A percentile compares a stretch with the other conserved stretches of the same genome.
Evolutionary conservation across 2,113 vertebrate species (phyloP).

Genomic region (Heliornis fulica): DNA sequence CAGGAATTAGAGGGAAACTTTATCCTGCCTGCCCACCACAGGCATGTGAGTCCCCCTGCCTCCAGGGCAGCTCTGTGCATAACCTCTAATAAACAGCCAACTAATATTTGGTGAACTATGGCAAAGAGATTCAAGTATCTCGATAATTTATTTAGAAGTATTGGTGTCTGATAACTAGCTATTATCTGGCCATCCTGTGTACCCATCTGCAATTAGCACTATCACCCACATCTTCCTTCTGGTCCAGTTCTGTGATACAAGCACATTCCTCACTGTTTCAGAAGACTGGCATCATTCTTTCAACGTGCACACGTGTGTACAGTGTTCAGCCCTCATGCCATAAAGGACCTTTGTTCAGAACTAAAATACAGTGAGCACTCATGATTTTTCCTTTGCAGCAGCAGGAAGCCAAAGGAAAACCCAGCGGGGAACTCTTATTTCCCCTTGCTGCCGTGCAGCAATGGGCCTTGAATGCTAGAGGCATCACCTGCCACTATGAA

Average conservation of each 20-base stretch:
- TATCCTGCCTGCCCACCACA: neutral
- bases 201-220: neutral
- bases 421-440: neutral
- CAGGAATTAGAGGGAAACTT: conserved; percentile 15
- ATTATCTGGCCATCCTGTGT: neutral
- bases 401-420: neutral
- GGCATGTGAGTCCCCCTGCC: neutral
- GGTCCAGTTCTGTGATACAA: neutral
- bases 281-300: neutral
- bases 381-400: neutral
- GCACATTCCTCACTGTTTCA: neutral
- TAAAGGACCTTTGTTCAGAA: neutral
- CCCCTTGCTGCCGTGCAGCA: neutral
- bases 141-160: neutral
- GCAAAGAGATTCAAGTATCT: neutral
- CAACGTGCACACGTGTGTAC: neutral
- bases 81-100: neutral
- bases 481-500: neutral
- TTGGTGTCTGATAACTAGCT: neutral
- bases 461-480: neutral
- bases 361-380: neutral
- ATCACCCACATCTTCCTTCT: neutral
- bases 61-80: neutral
- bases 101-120: neutral
- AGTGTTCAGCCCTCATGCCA: neutral